phyloP scores from a whole-genome alignment of 1,140 invertebrate species.

The Brachionus asplanchnoidis region DNA sequence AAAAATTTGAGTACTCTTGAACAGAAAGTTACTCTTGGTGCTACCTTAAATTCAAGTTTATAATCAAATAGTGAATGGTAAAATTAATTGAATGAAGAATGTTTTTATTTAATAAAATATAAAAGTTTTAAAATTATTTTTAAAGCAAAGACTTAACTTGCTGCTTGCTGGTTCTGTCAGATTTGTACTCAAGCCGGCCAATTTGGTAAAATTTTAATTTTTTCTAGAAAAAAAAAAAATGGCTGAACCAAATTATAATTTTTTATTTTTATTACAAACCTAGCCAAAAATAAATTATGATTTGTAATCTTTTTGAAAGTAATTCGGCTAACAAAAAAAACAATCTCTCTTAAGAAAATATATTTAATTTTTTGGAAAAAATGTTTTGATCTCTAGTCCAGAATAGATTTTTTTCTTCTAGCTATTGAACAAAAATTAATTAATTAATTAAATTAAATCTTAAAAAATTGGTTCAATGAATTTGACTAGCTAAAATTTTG shows the following conservation, averaged over 20 bases:
- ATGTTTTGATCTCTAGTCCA: no score
- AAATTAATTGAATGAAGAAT: no score
- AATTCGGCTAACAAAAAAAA: neutral
- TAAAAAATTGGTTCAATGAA: neutral
- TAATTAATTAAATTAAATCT: neutral
- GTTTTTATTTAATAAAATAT: no score
- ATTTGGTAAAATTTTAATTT: neutral
- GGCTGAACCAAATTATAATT: neutral
- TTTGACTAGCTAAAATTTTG: neutral
- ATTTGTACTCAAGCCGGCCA: neutral
- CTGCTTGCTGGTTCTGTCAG: no score
- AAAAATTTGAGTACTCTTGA: neutral
- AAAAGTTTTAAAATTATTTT: no score
- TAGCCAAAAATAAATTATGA: neutral
- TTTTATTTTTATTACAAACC: neutral
- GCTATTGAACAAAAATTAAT: neutral
- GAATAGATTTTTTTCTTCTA: neutral
- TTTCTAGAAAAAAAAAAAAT: neutral
- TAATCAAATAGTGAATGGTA: no score
- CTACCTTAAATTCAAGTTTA: neutral
- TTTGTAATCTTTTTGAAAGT: neutral
- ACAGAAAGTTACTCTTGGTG: neutral
- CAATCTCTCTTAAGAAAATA: no score
- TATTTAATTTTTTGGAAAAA: no score
- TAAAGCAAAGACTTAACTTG: no score